Evolutionary conservation across 1,140 invertebrate genomes (phyloP).

Genomic region (Hestina assimilis): DNA sequence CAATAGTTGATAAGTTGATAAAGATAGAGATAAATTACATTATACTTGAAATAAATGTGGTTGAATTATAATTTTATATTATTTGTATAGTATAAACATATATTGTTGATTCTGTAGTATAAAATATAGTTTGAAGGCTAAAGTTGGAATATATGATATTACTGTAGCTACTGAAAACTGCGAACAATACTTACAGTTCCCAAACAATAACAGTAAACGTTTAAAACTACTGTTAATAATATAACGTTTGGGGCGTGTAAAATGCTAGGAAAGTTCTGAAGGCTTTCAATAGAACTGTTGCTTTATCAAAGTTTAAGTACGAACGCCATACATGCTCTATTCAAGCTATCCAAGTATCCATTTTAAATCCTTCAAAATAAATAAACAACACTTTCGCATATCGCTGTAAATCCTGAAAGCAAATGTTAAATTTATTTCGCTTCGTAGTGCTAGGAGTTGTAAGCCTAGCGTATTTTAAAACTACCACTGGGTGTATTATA

Average conservation of each 20-base stretch:
- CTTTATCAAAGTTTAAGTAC: slow-evolving; percentile 73
- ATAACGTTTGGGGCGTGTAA: slow-evolving; percentile 19
- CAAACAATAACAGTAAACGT: not conserved
- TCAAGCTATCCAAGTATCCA: slow-evolving; percentile 51
- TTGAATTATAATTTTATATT: too few species aligned
- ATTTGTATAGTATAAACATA: too few species aligned
- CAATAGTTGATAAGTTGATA: too few species aligned
- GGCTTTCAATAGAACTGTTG: slow-evolving; percentile 60
- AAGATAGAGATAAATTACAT: too few species aligned
- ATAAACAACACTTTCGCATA: slow-evolving; percentile 58
- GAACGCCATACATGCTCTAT: slow-evolving; percentile 43
- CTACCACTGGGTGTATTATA: not conserved
- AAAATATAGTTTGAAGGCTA: not conserved
- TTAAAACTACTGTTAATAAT: not conserved
- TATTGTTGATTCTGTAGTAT: too few species aligned
- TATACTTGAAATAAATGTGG: too few species aligned
- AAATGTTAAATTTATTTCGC: slow-evolving; percentile 57
- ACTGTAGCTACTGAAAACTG: not conserved
- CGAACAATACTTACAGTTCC: not conserved
- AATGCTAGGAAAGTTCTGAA: slow-evolving; percentile 60
- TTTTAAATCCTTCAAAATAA: slow-evolving; percentile 68
- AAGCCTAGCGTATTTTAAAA: slow-evolving; percentile 15
- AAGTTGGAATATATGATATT: not conserved
- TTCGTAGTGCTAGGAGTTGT: slow-evolving; percentile 28
- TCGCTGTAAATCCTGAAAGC: slow-evolving; percentile 57